These are phyloP conservation scores for Hydractinia symbiolongicarpus DNA, from an alignment of 30 jellyfish, hydroid and myxozoan genomes.

Conservation along the genomic window DNA sequence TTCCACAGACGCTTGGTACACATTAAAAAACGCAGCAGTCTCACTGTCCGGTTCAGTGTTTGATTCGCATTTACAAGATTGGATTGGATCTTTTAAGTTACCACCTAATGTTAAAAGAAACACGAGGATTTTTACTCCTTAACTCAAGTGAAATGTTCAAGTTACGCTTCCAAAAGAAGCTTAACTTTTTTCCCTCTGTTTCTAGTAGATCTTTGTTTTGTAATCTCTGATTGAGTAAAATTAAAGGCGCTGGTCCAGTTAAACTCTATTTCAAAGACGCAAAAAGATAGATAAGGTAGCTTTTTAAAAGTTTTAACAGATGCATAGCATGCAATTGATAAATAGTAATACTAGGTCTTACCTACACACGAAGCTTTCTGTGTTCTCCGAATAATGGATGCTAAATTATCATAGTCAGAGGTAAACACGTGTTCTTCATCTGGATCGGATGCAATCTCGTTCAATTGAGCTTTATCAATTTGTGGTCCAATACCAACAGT, in stretches of 20 bases:
- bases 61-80: conserved; percentile 87
- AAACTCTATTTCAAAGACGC: too few relatives aligned
- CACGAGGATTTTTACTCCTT: too few relatives aligned
- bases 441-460: conserved; percentile 90
- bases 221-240: too few relatives aligned
- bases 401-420: conserved; percentile 78
- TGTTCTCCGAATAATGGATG: conserved; percentile 72
- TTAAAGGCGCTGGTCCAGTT: too few relatives aligned
- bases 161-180: too few relatives aligned
- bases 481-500: conserved; percentile 88
- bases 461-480: conserved; percentile 63
- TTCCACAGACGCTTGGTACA: conserved; percentile 47
- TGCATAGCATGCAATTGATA: too few relatives aligned
- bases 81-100: conserved; percentile 65
- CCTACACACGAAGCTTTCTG: conserved; percentile 94
- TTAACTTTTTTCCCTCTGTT: too few relatives aligned
- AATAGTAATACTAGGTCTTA: background rate
- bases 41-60: conserved; percentile 62
- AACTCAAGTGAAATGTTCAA: too few relatives aligned
- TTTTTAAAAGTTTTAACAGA: too few relatives aligned
- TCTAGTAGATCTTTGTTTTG: too few relatives aligned
- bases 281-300: too few relatives aligned
- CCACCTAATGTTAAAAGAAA: conserved; percentile 53
- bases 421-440: conserved; percentile 91
- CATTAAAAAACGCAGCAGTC: conserved; percentile 75